Evolutionary conservation across 92 coral and sea anemone species (phyloP).

Genomic region (Hydrozoanthus gracilis): DNA sequence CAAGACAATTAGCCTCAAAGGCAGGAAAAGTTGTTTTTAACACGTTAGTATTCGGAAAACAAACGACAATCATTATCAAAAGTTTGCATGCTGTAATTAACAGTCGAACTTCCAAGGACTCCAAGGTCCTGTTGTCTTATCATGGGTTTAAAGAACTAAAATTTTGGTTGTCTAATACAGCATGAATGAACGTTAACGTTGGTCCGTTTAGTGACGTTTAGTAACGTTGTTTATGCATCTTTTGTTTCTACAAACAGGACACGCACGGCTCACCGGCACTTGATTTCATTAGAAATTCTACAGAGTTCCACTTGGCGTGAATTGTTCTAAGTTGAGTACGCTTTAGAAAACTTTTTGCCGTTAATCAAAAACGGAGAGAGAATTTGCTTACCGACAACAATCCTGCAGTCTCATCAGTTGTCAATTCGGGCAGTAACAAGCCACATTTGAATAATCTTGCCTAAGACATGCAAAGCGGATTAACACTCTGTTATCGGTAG

Average conservation of each 20-base stretch:
- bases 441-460: conserved; percentile 33
- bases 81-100: conserved; percentile 31
- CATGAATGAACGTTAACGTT: conserved; percentile 7
- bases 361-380: conserved; percentile 13
- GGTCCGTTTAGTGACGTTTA: not conserved
- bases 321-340: conserved; percentile 1
- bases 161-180: conserved; percentile 10
- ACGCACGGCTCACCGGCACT: conserved; percentile 30
- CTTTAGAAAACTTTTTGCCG: conserved; percentile 1
- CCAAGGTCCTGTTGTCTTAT: conserved; percentile 16
- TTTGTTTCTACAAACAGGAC: conserved; percentile 18
- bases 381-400: conserved; percentile 37
- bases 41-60: not conserved
- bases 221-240: conserved; percentile 19
- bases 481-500: not conserved
- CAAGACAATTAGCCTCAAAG: conserved; percentile 43
- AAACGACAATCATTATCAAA: conserved; percentile 24
- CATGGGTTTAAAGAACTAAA: conserved; percentile 14
- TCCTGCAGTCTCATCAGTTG: conserved; percentile 28
- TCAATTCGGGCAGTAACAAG: conserved; percentile 42
- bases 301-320: conserved; percentile 47
- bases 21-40: conserved; percentile 53
- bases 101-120: conserved; percentile 14
- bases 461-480: conserved; percentile 23
- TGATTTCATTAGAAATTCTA: conserved; percentile 14